Conservation (phyloP, 1,140 invertebrate genomes). For the Lepeophtheirus salmonis region DNA sequence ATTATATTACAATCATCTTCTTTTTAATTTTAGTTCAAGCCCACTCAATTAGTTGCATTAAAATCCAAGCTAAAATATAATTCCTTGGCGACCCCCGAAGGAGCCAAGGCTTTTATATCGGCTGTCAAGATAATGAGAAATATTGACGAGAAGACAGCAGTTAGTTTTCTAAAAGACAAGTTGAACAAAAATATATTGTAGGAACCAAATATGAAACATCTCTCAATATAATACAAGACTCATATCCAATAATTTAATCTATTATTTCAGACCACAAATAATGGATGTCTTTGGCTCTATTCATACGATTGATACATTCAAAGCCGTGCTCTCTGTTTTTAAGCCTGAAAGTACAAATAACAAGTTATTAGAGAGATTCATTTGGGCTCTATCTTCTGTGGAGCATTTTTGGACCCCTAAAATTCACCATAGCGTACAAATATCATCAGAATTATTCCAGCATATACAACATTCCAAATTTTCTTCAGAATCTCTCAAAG, state of each 20-base stretch:
- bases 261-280: neutral
- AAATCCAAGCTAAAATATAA: neutral
- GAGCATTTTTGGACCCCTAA: neutral
- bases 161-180: neutral
- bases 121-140: neutral
- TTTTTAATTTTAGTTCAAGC: neutral
- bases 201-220: neutral
- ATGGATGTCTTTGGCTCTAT: neutral
- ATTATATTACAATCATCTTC: too few species aligned
- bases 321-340: neutral
- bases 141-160: neutral
- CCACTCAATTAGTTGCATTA: neutral
- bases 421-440: neutral
- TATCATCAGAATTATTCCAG: neutral
- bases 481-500: neutral
- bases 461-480: neutral
- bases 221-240: too few species aligned
- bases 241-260: neutral
- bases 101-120: neutral
- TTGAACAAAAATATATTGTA: constrained; percentile 1
- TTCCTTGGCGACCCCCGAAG: neutral
- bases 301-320: neutral
- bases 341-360: neutral
- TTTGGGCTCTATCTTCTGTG: neutral
- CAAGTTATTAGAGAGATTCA: neutral